Base-by-base conservation (phyloP, 1,140 invertebrate species). In the Fopius arisanus region DNA sequence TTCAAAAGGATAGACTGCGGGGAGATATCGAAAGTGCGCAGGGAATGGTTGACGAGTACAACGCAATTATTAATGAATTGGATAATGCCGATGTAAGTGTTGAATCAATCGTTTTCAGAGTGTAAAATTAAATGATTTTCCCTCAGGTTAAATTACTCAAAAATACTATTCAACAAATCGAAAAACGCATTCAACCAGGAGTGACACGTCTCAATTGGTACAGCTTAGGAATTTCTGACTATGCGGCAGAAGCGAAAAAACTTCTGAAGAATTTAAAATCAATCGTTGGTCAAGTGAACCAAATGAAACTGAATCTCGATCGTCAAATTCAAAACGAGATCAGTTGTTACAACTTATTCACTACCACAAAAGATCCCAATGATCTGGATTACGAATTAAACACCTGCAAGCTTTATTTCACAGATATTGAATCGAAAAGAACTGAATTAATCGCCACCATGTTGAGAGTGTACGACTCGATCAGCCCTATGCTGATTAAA, bases 171-270 rank as follows among this genome's bases (percentile, higher is more conserved):
- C 87, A 90, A 79, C 91, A 95, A 41, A 90, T 95, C 51, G 94
- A 96, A 79, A 90, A 92, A 23, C 90, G 92, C 48, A 93, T 97
- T 67, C 90, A 94, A 71, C 94, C 94, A 26, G 96, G 95, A 6
- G 83, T 94, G 0, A 93, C 92, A 5, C 90, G 95, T 29, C 92
- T 96, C 29, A 95, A 93, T 68, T 97, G 96, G 96, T 93, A 92
- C 73, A 95, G 94, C 0, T 87, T 96, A 2, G 92, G 93, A 12
- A 96, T 97, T 54, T 87, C 87, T 37, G 94, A 96, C 67, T 97
- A 94, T 81, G 90, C 91, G 12, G 76, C 85, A 0, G 87, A 87
- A 23, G 94, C 92, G 78, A 81, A 84, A 59, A 82, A 84, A 48
- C 82, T 90, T 69, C 71, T 91, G 12, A 90, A 90, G 29, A 90